Conservation (phyloP, 35 echinoderm and acorn worm species). For the Apostichopus japonicus region DNA sequence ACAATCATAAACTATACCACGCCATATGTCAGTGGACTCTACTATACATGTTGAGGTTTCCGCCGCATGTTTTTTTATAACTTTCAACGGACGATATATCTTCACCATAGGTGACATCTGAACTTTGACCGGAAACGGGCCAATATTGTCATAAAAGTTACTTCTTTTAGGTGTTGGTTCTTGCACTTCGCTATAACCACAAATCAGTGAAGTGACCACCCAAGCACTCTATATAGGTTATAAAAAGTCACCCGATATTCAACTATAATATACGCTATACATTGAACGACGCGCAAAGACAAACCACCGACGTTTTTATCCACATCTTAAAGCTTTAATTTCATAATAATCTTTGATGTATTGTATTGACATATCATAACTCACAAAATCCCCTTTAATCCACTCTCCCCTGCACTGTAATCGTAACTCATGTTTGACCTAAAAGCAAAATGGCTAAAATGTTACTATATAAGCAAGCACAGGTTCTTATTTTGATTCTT, state of each 20-base stretch:
- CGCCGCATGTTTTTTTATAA: too few relatives aligned
- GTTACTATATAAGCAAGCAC: too few relatives aligned
- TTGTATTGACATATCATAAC: conserved; percentile 50
- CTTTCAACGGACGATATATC: too few relatives aligned
- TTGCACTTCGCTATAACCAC: conserved; percentile 26
- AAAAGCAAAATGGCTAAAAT: too few relatives aligned
- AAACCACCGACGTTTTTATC: background rate
- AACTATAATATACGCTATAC: background rate
- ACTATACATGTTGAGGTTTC: too few relatives aligned
- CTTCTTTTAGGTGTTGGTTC: conserved; percentile 21
- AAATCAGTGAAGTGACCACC: conserved; percentile 20
- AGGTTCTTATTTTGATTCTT: too few relatives aligned
- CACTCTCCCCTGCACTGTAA: background rate
- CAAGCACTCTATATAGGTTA: background rate
- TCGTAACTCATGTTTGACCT: conserved; percentile 33
- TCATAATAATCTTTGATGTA: conserved; percentile 50
- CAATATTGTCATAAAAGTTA: background rate
- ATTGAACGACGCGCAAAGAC: background rate
- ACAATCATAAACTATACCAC: background rate
- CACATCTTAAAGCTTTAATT: conserved; percentile 40
- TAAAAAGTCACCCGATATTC: background rate
- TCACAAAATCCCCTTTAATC: conserved; percentile 35
- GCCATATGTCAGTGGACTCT: too few relatives aligned
- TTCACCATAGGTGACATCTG: background rate
- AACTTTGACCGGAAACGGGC: background rate